A percentile compares a stretch with the other conserved stretches of the same genome.
Conservation (phyloP, 2,797 vertebrate species). For the Bovichtus diacanthus region DNA sequence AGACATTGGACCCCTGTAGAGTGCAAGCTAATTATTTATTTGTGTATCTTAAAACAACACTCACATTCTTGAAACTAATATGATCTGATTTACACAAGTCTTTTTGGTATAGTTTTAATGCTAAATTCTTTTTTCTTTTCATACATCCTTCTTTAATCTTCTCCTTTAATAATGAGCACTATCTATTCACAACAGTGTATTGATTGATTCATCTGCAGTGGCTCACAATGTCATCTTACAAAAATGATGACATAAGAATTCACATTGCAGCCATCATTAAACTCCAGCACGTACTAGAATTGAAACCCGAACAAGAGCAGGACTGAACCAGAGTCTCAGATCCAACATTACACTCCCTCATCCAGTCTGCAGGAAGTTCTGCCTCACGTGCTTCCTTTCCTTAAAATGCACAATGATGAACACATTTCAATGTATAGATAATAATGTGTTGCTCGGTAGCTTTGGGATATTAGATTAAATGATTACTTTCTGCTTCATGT, state of each 20-base stretch:
- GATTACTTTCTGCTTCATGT: background rate
- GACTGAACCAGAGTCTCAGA: background rate
- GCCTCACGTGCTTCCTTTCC: background rate
- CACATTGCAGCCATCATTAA: background rate
- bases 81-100: no score
- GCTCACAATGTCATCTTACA: background rate
- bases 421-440: background rate
- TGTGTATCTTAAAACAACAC: no score
- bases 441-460: background rate
- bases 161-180: constrained; percentile 1
- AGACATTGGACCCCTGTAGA: no score
- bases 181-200: background rate
- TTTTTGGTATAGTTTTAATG: background rate
- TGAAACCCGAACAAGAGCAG: background rate
- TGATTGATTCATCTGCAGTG: background rate
- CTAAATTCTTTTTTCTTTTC: no score
- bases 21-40: no score
- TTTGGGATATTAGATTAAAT: background rate
- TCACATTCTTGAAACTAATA: no score
- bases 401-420: background rate
- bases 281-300: background rate
- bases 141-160: background rate
- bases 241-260: background rate
- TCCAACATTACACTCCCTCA: background rate
- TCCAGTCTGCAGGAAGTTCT: background rate